A percentile compares a stretch with the other conserved stretches of the same genome.
phyloP scores from a whole-genome alignment of 2,797 vertebrate species.

The Threskiornis aethiopicus region DNA sequence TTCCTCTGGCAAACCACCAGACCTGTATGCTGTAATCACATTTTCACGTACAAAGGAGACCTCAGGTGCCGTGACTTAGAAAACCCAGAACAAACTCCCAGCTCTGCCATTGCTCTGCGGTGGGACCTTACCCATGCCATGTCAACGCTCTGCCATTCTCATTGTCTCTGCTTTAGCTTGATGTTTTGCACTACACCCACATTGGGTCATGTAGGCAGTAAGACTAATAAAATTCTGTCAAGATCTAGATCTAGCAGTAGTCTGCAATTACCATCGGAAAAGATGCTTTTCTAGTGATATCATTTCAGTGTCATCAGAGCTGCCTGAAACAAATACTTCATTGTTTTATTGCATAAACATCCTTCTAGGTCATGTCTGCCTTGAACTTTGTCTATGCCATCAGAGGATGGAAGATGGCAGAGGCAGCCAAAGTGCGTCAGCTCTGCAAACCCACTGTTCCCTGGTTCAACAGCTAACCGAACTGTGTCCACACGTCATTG shows the following conservation, averaged over 20 bases:
- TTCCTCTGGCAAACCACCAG: background rate
- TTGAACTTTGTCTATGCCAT: background rate
- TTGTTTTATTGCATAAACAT: conserved; percentile 19
- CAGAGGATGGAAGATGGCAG: background rate
- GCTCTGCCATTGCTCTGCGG: background rate
- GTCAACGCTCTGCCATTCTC: background rate
- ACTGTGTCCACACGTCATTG: background rate
- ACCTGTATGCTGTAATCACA: fast-evolving
- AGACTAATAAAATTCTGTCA: background rate
- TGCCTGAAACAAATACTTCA: conserved; percentile 14
- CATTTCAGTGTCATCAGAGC: background rate
- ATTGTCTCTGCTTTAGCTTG: background rate
- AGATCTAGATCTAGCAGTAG: background rate
- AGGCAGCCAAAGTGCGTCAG: conserved; percentile 28
- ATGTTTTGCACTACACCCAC: background rate
- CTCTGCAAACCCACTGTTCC: conserved; percentile 38
- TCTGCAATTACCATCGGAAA: background rate
- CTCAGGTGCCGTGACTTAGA: background rate
- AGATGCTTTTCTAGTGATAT: background rate
- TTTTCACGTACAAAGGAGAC: background rate
- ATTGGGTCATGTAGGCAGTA: background rate
- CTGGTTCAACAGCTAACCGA: conserved; percentile 20
- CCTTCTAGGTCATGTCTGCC: background rate
- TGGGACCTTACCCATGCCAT: background rate
- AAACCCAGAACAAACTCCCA: background rate